Evolutionary conservation across 2,888 invertebrate species (phyloP).

Genomic region (Epicampocera succincta): DNA sequence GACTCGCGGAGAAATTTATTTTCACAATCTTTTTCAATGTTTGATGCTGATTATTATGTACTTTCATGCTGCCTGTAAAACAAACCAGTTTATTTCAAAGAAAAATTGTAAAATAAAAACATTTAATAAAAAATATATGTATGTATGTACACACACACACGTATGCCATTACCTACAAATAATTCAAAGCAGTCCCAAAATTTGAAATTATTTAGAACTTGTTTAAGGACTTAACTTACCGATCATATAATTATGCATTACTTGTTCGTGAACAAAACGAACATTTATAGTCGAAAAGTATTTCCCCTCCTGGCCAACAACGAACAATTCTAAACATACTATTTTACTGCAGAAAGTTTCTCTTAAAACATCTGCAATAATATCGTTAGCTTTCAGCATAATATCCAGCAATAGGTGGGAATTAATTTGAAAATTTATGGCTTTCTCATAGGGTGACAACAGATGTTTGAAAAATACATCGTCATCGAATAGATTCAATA

Average conservation of each 20-base stretch:
- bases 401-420: neutral
- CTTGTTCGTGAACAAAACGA: slow-evolving; percentile 15
- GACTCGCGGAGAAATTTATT: too few relatives aligned
- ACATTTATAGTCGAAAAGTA: slow-evolving; percentile 28
- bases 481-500: slow-evolving; percentile 40
- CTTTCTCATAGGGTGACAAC: slow-evolving; percentile 29
- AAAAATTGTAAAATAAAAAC: too few relatives aligned
- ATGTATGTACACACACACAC: too few relatives aligned
- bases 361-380: slow-evolving; percentile 16
- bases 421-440: slow-evolving; percentile 24
- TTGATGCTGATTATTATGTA: too few relatives aligned
- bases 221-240: slow-evolving; percentile 31
- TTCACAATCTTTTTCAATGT: too few relatives aligned
- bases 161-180: too few relatives aligned
- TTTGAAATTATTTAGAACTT: too few relatives aligned
- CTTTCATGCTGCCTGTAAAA: too few relatives aligned
- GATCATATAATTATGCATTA: slow-evolving; percentile 6
- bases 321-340: slow-evolving; percentile 31
- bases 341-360: slow-evolving; percentile 24
- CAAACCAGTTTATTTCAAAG: too few relatives aligned
- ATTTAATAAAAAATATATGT: too few relatives aligned
- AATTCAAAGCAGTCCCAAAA: too few relatives aligned
- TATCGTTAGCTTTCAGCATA: slow-evolving; percentile 3
- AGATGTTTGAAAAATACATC: slow-evolving; percentile 23
- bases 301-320: neutral